phyloP scores from a whole-genome alignment of 2,888 invertebrate species.

The Leptinotarsa juncta region DNA sequence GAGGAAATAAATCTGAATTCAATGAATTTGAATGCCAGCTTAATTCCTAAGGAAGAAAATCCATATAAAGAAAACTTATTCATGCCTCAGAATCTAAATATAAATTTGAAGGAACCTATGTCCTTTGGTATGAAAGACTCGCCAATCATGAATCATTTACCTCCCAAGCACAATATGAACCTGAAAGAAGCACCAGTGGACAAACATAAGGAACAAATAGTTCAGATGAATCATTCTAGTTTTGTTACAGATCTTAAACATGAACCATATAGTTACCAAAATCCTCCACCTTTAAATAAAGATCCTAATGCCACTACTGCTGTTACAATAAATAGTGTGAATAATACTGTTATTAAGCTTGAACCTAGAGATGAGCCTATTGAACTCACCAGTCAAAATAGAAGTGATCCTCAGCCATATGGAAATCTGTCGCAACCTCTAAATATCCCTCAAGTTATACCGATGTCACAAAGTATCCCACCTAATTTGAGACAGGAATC shows the following conservation, averaged over 20 bases:
- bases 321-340: slow-evolving; percentile 44
- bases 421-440: slow-evolving; percentile 54
- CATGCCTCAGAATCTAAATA: slow-evolving; percentile 53
- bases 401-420: slow-evolving; percentile 47
- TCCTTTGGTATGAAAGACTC: slow-evolving; percentile 59
- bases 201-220: slow-evolving; percentile 56
- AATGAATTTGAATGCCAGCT: slow-evolving; percentile 44
- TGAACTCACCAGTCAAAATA: slow-evolving; percentile 60
- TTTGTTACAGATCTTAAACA: slow-evolving; percentile 55
- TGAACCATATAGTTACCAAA: slow-evolving; percentile 50
- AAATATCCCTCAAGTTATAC: slow-evolving; percentile 62
- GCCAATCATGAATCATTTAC: slow-evolving; percentile 50
- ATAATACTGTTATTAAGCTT: slow-evolving; percentile 59
- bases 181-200: slow-evolving; percentile 54
- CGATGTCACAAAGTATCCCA: slow-evolving; percentile 55
- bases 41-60: slow-evolving; percentile 45
- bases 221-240: slow-evolving; percentile 58
- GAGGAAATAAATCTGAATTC: slow-evolving; percentile 56
- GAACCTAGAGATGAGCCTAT: slow-evolving; percentile 65
- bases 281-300: slow-evolving; percentile 32
- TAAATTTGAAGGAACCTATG: slow-evolving; percentile 55
- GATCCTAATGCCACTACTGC: slow-evolving; percentile 46
- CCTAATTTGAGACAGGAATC: slow-evolving; percentile 41
- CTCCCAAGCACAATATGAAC: slow-evolving; percentile 54
- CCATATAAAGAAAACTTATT: slow-evolving; percentile 48